Conservation (phyloP, 2,113 vertebrate genomes). For the Engystomops pustulosus region DNA sequence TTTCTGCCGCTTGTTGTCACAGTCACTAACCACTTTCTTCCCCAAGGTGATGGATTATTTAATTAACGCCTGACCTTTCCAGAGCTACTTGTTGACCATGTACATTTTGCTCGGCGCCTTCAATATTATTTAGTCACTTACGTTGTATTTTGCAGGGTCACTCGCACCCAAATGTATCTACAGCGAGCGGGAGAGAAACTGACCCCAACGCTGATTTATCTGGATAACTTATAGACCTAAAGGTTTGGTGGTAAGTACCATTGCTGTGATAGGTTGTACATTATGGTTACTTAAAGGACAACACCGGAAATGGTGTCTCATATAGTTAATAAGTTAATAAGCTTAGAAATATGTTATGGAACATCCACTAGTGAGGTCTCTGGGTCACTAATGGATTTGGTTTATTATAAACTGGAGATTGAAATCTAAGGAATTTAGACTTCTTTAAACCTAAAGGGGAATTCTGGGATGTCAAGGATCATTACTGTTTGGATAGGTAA, state of each 20-base stretch:
- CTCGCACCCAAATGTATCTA: constrained; percentile 60
- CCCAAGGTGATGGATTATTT: constrained; percentile 99
- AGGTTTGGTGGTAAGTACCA: neutral
- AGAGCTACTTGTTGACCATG: constrained; percentile 91
- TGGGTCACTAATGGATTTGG: too few species aligned
- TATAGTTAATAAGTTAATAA: too few species aligned
- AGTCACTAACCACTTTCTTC: constrained; percentile 85
- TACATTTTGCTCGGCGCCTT: constrained; percentile 83
- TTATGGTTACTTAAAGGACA: neutral
- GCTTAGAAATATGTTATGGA: too few species aligned
- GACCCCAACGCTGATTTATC: constrained; percentile 1
- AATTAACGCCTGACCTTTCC: constrained; percentile 99
- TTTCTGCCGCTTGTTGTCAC: constrained; percentile 92
- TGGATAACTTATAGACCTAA: neutral
- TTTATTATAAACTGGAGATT: too few species aligned
- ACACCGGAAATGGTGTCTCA: neutral
- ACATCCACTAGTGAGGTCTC: too few species aligned
- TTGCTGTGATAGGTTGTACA: neutral
- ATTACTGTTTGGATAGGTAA: too few species aligned
- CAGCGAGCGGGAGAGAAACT: neutral
- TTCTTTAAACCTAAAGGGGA: too few species aligned
- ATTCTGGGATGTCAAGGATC: too few species aligned
- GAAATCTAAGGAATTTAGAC: too few species aligned
- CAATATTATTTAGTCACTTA: constrained; percentile 74
- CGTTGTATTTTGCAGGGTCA: constrained; percentile 72